Conservation (phyloP, 2,888 invertebrate genomes). For the Scaptomyza polygonia region DNA sequence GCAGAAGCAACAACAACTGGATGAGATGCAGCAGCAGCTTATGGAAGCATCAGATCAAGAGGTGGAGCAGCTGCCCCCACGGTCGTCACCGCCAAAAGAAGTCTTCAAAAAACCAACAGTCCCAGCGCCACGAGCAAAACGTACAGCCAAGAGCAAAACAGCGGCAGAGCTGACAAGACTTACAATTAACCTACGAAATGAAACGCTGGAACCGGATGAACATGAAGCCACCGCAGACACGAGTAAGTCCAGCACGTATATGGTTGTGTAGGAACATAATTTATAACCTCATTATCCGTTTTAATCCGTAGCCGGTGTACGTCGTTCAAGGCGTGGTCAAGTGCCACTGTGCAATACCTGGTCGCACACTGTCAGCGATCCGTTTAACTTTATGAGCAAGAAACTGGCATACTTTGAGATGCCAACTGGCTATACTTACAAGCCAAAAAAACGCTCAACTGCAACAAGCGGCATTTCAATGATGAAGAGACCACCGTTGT, state of each 20-base stretch:
- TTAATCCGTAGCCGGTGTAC: slow-evolving; percentile 44
- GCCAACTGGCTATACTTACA: not conserved
- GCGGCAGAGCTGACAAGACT: slow-evolving; percentile 21
- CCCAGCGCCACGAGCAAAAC: slow-evolving; percentile 49
- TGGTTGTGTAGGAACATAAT: not conserved
- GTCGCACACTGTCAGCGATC: slow-evolving; percentile 49
- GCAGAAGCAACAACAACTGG: not conserved
- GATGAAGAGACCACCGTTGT: slow-evolving; percentile 16
- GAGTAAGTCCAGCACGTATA: slow-evolving; percentile 34
- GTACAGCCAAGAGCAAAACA: not conserved
- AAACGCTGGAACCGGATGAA: not conserved
- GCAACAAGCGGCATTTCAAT: slow-evolving; percentile 1
- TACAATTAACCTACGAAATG: slow-evolving; percentile 7
- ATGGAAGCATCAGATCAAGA: not conserved
- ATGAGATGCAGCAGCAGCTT: not conserved
- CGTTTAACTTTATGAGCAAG: slow-evolving; percentile 39
- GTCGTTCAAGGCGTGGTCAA: slow-evolving; percentile 74
- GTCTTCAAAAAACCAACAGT: slow-evolving; percentile 63
- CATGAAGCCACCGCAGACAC: not conserved
- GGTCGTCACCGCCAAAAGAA: not conserved
- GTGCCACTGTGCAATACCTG: slow-evolving; percentile 54
- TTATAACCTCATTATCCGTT: not conserved
- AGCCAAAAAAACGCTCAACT: slow-evolving; percentile 7
- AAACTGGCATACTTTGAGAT: not conserved
- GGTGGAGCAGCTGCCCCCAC: not conserved